phyloP scores from a whole-genome alignment of 2,113 vertebrate species.

The Paraplagusia blochii region DNA sequence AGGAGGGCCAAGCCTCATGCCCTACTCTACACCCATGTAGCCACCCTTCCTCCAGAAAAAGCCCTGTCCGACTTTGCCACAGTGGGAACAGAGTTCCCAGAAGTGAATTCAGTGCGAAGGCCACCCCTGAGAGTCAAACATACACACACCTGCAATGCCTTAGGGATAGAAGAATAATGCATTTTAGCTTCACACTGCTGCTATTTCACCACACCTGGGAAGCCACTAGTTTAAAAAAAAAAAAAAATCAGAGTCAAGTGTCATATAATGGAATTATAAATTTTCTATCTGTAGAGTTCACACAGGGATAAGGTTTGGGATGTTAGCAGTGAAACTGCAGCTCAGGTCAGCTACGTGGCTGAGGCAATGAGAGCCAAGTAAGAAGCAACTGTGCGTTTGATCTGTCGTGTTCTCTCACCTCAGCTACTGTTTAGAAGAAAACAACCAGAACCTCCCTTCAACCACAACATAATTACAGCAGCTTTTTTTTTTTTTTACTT shows the following conservation, averaged over 20 bases:
- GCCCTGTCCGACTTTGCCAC: slow-evolving; percentile 34
- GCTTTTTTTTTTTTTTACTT: slow-evolving; percentile 60
- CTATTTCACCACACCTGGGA: slow-evolving; percentile 12
- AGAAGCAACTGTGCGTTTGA: slow-evolving; percentile 46
- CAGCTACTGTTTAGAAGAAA: slow-evolving; percentile 63
- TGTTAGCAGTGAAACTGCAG: slow-evolving; percentile 35
- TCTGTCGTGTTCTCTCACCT: slow-evolving; percentile 40
- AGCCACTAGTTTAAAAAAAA: neutral
- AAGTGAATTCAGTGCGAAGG: slow-evolving; percentile 20
- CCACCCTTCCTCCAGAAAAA: slow-evolving; percentile 23
- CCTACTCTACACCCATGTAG: slow-evolving; percentile 11
- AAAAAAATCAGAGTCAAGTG: slow-evolving; percentile 23
- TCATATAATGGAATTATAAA: neutral
- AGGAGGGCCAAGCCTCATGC: slow-evolving; percentile 26
- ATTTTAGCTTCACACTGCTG: neutral
- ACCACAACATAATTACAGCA: slow-evolving; percentile 65
- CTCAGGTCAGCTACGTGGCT: slow-evolving; percentile 40
- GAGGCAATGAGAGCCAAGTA: slow-evolving; percentile 36
- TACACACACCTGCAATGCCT: slow-evolving; percentile 22
- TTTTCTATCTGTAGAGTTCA: too few species aligned
- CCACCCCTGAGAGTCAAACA: slow-evolving; percentile 34
- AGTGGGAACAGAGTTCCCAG: slow-evolving; percentile 27
- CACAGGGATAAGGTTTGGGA: slow-evolving; percentile 7
- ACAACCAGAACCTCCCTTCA: slow-evolving; percentile 49
- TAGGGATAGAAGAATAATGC: slow-evolving; percentile 12